These are phyloP conservation scores for Galerucella pusilla DNA, from an alignment of 2,888 invertebrate genomes.

Conservation along the genomic window DNA sequence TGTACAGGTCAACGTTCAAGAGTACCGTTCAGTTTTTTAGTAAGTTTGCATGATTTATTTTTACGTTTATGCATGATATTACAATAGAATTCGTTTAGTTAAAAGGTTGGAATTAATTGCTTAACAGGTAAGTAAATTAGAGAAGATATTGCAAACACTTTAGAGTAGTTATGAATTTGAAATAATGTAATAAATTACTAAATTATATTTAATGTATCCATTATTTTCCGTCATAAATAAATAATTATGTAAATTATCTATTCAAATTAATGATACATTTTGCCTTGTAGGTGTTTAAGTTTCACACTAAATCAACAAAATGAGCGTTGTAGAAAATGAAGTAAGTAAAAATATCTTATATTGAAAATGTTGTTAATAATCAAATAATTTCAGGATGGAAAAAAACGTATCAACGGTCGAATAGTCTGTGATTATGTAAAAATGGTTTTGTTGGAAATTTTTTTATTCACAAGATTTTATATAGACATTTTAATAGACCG, in stretches of 20 bases:
- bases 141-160: too few relatives aligned
- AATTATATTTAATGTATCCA: neutral
- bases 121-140: too few relatives aligned
- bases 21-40: too few relatives aligned
- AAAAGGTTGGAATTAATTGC: too few relatives aligned
- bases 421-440: slow-evolving; percentile 25
- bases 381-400: slow-evolving; percentile 3
- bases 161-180: too few relatives aligned
- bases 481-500: slow-evolving; percentile 65
- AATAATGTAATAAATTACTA: neutral
- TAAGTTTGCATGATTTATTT: too few relatives aligned
- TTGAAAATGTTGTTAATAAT: neutral
- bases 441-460: slow-evolving; percentile 30
- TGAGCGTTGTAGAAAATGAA: neutral
- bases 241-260: neutral
- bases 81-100: too few relatives aligned
- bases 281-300: neutral
- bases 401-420: neutral
- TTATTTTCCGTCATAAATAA: neutral
- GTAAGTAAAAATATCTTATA: slow-evolving; percentile 1
- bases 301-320: neutral
- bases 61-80: too few relatives aligned
- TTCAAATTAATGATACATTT: neutral
- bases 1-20: too few relatives aligned
- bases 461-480: slow-evolving; percentile 65